Percentiles rank a stretch among this genome's conserved stretches.
Conservation (phyloP, 2,888 invertebrate species). For the Catocala sponsa region DNA sequence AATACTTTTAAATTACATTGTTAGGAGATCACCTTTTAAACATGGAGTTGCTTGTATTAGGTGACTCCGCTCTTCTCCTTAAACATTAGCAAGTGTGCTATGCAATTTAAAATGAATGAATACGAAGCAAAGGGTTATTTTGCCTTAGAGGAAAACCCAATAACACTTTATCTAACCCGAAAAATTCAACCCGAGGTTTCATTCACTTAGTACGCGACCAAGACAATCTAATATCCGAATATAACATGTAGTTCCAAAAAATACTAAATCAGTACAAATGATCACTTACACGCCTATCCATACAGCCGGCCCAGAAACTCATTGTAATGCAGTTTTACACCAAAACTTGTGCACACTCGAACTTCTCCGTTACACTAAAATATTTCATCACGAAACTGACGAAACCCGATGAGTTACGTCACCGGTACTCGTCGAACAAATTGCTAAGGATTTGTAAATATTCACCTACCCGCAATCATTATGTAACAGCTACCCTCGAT, state of each 20-base stretch:
- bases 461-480: background rate
- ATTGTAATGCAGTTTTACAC: slow-evolving; percentile 68
- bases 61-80: no score
- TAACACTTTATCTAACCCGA: no score
- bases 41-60: no score
- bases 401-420: slow-evolving; percentile 70
- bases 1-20: no score
- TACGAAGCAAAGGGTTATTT: no score
- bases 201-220: no score
- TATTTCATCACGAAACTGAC: slow-evolving; percentile 67
- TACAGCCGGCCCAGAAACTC: slow-evolving; percentile 14
- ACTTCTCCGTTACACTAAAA: slow-evolving; percentile 59
- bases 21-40: no score
- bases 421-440: slow-evolving; percentile 29
- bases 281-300: slow-evolving; percentile 31
- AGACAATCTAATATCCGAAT: no score
- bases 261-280: slow-evolving; percentile 6
- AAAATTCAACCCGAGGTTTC: no score
- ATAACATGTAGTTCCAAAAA: background rate
- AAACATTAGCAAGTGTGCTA: no score
- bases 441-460: slow-evolving; percentile 31
- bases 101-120: no score
- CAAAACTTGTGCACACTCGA: slow-evolving; percentile 69
- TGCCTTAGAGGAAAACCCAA: no score
- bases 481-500: background rate